These are phyloP conservation scores for Gryon sp. DNA, from an alignment of 1,140 invertebrate species.

Conservation along the genomic window DNA sequence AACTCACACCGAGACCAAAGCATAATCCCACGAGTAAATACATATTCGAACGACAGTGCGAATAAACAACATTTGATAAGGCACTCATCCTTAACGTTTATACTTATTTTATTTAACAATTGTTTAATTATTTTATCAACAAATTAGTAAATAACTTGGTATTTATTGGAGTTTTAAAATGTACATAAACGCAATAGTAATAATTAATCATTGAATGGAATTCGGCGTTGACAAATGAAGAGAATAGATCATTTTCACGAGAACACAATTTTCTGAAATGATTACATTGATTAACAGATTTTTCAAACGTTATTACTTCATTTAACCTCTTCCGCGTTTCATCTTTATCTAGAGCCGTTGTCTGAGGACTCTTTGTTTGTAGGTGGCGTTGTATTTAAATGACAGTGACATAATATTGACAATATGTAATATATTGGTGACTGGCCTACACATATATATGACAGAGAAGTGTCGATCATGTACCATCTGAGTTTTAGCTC, in stretches of 20 bases:
- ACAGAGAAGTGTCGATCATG: no score
- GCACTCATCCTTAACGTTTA: slow-evolving; percentile 65
- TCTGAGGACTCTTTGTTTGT: slow-evolving; percentile 4
- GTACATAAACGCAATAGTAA: no score
- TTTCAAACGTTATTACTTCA: neutral
- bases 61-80: slow-evolving; percentile 69
- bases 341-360: slow-evolving; percentile 6
- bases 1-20: slow-evolving; percentile 75
- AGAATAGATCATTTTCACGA: neutral
- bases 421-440: no score
- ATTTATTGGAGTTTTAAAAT: neutral
- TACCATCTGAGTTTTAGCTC: no score
- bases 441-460: no score
- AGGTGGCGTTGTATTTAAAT: slow-evolving; percentile 11
- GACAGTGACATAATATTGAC: no score
- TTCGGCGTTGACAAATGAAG: no score
- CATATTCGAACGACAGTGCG: slow-evolving; percentile 72
- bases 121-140: neutral
- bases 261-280: neutral
- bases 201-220: neutral
- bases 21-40: slow-evolving; percentile 75
- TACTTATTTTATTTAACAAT: neutral
- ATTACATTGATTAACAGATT: neutral
- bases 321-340: slow-evolving; percentile 37
- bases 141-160: neutral